Percentiles rank a stretch among this genome's conserved stretches.
Conservation (phyloP, 1,140 invertebrate genomes). For the Telenomus remus region DNA sequence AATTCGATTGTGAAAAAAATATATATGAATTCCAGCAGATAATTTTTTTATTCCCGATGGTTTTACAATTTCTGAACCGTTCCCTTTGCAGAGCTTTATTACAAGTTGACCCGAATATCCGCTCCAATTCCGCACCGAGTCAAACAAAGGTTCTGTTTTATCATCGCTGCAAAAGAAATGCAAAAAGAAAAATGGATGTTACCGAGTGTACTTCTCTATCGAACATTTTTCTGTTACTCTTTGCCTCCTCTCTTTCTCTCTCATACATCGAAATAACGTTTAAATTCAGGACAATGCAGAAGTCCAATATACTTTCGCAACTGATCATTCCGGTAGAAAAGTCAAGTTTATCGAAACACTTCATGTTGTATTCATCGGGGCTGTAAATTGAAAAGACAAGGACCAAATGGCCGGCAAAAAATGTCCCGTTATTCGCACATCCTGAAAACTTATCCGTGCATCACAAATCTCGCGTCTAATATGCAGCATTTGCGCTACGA, state of each 20-base stretch:
- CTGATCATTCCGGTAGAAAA: conserved; percentile 11
- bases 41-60: too few species aligned
- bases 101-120: conserved; percentile 1
- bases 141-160: not conserved
- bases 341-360: conserved; percentile 21
- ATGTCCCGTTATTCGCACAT: conserved; percentile 17
- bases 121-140: not conserved
- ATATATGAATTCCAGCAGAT: too few species aligned
- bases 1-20: too few species aligned
- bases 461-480: conserved; percentile 41
- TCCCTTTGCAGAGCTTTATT: not conserved
- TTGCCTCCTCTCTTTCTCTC: too few species aligned
- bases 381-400: conserved; percentile 16
- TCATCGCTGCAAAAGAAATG: not conserved
- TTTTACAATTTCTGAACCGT: too few species aligned
- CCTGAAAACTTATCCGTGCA: conserved; percentile 21
- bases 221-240: conserved; percentile 3
- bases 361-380: conserved; percentile 32
- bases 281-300: conserved; percentile 13
- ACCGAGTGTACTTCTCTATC: conserved; percentile 1
- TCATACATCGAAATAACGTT: conserved; percentile 3
- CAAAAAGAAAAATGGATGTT: not conserved
- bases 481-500: conserved; percentile 41
- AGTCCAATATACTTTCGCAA: conserved; percentile 18
- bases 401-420: conserved; percentile 3